These are phyloP conservation scores for Philopedon plagiatum DNA, from an alignment of 2,888 invertebrate genomes.

Conservation along the genomic window DNA sequence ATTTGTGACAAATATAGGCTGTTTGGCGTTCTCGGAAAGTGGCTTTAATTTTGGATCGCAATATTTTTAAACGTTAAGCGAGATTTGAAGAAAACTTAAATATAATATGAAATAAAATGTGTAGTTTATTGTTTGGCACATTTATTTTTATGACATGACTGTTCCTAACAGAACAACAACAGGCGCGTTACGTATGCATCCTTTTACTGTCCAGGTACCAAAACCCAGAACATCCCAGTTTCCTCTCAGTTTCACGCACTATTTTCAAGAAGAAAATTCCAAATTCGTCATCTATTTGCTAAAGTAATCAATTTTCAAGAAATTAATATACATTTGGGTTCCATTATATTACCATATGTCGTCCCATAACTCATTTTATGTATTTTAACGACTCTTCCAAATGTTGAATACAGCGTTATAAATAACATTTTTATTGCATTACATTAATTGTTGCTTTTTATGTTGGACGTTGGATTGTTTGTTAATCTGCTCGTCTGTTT, in stretches of 20 bases:
- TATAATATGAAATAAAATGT: not conserved
- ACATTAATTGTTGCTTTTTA: constrained; percentile 17
- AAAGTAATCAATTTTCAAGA: not conserved
- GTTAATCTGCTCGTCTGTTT: no score
- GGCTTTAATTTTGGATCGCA: not conserved
- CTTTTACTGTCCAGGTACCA: no score
- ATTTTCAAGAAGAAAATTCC: no score
- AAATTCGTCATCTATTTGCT: no score
- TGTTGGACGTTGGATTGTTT: no score
- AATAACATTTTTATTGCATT: constrained; percentile 10
- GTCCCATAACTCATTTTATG: not conserved
- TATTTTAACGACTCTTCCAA: not conserved
- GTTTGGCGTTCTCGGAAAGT: not conserved
- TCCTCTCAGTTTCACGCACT: no score
- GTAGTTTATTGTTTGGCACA: not conserved
- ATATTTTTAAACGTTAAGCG: not conserved
- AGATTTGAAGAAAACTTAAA: not conserved
- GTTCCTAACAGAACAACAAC: no score
- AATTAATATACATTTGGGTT: not conserved
- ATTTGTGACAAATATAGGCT: not conserved
- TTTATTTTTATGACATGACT: no score
- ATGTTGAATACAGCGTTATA: constrained; percentile 2
- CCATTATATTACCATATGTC: not conserved
- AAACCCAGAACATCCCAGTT: no score
- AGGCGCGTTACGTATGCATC: no score